A percentile compares a stretch with the other conserved stretches of the same genome.
These are phyloP conservation scores for Takifugu ocellatus DNA, from an alignment of 2,797 vertebrate species.

Conservation along the genomic window DNA sequence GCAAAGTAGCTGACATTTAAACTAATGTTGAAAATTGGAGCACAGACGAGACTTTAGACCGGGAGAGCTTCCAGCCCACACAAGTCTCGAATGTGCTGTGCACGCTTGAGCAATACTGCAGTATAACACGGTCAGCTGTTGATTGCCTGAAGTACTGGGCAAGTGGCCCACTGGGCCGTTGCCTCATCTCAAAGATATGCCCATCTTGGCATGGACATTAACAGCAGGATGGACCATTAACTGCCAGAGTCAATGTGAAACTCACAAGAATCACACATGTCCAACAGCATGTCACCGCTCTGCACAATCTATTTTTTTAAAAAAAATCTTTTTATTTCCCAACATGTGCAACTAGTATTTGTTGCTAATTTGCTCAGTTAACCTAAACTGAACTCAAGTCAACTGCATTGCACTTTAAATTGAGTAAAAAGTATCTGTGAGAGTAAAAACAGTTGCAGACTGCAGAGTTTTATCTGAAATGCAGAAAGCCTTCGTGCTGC, in stretches of 20 bases:
- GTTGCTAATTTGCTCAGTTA: not conserved
- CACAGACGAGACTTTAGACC: constrained; percentile 19
- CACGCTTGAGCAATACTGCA: constrained; percentile 32
- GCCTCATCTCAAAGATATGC: constrained; percentile 51
- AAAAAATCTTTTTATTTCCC: not conserved
- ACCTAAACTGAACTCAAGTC: not conserved
- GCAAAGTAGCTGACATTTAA: constrained; percentile 24
- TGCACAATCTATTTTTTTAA: not conserved
- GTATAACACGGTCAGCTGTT: constrained; percentile 37
- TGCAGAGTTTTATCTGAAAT: no score
- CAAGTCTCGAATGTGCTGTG: constrained; percentile 33
- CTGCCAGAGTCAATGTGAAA: constrained; percentile 15
- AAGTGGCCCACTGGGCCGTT: constrained; percentile 36
- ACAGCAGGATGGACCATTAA: constrained; percentile 24
- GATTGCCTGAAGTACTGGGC: constrained; percentile 39
- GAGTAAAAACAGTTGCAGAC: no score
- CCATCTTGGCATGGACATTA: constrained; percentile 34
- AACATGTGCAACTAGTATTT: not conserved
- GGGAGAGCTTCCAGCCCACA: constrained; percentile 27
- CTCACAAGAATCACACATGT: not conserved
- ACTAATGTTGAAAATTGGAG: constrained; percentile 15
- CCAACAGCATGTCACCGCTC: not conserved
- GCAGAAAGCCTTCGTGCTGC: no score
- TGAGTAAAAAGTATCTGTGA: no score
- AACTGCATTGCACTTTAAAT: not conserved